Base-by-base conservation (phyloP, 1,140 invertebrate genomes). In the Asobara japonica region DNA sequence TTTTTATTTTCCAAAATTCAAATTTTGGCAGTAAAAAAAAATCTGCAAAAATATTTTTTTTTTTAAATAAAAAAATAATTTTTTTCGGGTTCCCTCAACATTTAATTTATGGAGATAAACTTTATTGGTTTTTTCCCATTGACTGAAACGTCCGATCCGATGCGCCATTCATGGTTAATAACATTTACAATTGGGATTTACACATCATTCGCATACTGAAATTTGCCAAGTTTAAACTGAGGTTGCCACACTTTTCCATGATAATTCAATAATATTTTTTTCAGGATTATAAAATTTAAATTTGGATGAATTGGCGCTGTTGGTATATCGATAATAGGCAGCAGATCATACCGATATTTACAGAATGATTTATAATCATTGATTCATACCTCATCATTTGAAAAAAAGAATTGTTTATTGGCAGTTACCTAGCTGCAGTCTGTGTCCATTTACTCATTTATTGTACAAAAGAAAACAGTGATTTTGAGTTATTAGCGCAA, bases 391-490 rank as follows among this genome's bases (percentile, higher is more conserved):
- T 45, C 45, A 20, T 20, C 20, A 65, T 51, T 36, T 18, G 25
- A n/a, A 60, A 61, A 70, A 38, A 33, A 45, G 18, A 45, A 45
- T 45, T 71, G 18, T n/a, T 51, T 29, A 72, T 77, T 77, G 76
- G 76, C 76, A 77, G 76, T 77, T 77, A 38, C 18, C 31, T 77
- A 68, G 76, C 76, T 77, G 76, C 69, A 75, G 76, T 75, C 74
- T 74, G 76, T 73, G 65, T 66, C 18, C 38, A 65, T 31, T 20
- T 69, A 74, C 69, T 64, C 65, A 56, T 36, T 80, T n/a, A 82
- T 74, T 79, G 71, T 80, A 76, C 30, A 87, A 83, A 84, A 84
- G 78, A 85, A 86, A 84, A 79, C 78, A 77, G 80, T 82, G 82
- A 83, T 86, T 75, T 69, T 25, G 10, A 62, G 22, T 82, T 84